phyloP scores from a whole-genome alignment of 92 coral and sea anemone species.

The Porites lobata region DNA sequence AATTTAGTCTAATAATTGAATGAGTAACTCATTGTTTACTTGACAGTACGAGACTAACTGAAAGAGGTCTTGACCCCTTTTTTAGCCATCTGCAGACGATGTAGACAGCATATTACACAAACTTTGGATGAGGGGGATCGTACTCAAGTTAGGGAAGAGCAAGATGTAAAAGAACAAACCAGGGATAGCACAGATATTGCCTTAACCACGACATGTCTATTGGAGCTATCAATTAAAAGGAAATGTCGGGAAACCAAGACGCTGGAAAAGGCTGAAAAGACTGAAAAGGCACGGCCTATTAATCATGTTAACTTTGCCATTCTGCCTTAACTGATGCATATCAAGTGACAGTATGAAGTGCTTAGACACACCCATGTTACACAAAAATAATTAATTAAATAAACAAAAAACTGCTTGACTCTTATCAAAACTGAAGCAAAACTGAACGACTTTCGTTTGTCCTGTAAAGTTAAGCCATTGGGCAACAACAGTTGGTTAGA shows the following conservation, averaged over 20 bases:
- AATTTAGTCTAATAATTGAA: no score
- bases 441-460: slow-evolving; percentile 15
- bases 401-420: neutral
- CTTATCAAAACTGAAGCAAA: neutral
- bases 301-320: no score
- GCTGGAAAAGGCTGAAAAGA: no score
- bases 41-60: neutral
- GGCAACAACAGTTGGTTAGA: slow-evolving; percentile 46
- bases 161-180: neutral
- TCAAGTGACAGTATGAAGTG: no score
- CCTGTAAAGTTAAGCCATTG: slow-evolving; percentile 24
- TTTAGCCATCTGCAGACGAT: slow-evolving; percentile 25
- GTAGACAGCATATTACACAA: slow-evolving; percentile 2
- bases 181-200: neutral
- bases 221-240: no score
- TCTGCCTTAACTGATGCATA: no score
- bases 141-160: neutral
- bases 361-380: no score
- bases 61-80: neutral
- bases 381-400: no score
- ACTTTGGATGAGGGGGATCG: neutral
- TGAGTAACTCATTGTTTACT: neutral
- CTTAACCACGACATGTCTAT: no score
- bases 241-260: no score
- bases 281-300: no score